Percentiles rank a stretch among this genome's conserved stretches.
phyloP scores from a whole-genome alignment of 2,113 vertebrate species.

The Tychaedon coryphoeus region DNA sequence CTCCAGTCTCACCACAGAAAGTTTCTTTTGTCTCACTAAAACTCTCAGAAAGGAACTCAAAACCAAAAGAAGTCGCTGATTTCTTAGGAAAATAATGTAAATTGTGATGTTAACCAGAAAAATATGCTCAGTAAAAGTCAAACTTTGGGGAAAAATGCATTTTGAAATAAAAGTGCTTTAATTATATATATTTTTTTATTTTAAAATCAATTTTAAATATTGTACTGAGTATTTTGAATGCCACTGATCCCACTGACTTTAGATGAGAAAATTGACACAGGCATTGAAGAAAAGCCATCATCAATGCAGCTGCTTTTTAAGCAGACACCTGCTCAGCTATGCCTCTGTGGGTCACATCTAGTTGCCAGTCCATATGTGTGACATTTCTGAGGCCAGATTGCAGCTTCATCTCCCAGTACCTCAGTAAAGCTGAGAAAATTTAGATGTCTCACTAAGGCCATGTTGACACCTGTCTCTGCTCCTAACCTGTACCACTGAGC shows the following conservation, averaged over 20 bases:
- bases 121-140: not conserved
- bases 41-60: not conserved
- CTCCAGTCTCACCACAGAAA: conserved; percentile 31
- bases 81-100: conserved; percentile 54
- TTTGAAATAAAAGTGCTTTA: not conserved
- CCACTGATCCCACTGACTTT: not conserved
- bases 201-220: not conserved
- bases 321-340: not conserved
- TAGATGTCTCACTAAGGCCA: not conserved
- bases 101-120: conserved; percentile 4
- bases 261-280: not conserved
- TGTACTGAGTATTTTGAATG: not conserved
- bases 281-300: not conserved
- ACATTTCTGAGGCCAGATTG: conserved; percentile 40
- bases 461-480: conserved; percentile 27
- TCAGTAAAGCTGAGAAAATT: conserved; percentile 6
- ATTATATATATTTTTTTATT: not conserved
- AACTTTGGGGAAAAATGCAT: not conserved
- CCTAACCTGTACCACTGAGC: not conserved
- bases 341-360: conserved; percentile 20
- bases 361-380: conserved; percentile 29
- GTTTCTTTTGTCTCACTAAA: not conserved
- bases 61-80: not conserved
- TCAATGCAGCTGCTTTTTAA: conserved; percentile 10
- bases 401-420: not conserved